Evolutionary conservation across 2,888 invertebrate species (phyloP).

Genomic region (Protodeltote pygarga): DNA sequence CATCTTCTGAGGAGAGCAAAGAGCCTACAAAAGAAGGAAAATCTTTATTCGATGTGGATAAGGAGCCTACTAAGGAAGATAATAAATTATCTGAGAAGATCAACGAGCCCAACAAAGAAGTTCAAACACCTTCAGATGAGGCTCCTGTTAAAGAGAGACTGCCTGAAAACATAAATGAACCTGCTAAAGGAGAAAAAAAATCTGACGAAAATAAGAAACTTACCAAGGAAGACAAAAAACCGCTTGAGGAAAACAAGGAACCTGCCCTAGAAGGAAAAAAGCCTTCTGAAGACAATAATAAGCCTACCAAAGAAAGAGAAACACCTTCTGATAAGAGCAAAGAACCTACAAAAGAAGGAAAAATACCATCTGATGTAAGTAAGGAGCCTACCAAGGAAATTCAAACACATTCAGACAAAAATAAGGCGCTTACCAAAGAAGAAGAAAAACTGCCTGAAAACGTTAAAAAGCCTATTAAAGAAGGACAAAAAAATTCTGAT

Average conservation of each 20-base stretch:
- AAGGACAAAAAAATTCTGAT: no score
- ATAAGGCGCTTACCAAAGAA: neutral
- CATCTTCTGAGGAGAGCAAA: no score
- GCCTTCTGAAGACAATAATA: conserved; percentile 21
- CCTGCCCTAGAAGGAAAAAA: conserved; percentile 13
- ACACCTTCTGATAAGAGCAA: no score
- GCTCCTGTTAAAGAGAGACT: neutral
- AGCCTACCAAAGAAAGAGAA: conserved; percentile 10
- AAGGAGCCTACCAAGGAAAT: neutral
- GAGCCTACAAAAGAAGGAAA: neutral
- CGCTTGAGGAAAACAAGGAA: conserved; percentile 8
- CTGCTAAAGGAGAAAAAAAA: neutral
- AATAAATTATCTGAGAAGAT: neutral
- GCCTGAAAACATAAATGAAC: neutral
- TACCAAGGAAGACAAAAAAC: conserved; percentile 5
- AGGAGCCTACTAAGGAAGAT: neutral
- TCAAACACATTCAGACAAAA: neutral
- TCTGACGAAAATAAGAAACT: conserved; percentile 10
- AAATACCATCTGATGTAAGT: conserved; percentile 7
- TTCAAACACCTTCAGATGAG: neutral
- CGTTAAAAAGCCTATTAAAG: no score
- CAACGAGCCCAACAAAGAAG: neutral
- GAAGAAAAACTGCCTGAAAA: neutral
- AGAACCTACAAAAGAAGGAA: conserved; percentile 16
- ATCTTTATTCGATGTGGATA: neutral